phyloP scores from a whole-genome alignment of 2,888 invertebrate genomes.

The Chymomyza fuscimana region DNA sequence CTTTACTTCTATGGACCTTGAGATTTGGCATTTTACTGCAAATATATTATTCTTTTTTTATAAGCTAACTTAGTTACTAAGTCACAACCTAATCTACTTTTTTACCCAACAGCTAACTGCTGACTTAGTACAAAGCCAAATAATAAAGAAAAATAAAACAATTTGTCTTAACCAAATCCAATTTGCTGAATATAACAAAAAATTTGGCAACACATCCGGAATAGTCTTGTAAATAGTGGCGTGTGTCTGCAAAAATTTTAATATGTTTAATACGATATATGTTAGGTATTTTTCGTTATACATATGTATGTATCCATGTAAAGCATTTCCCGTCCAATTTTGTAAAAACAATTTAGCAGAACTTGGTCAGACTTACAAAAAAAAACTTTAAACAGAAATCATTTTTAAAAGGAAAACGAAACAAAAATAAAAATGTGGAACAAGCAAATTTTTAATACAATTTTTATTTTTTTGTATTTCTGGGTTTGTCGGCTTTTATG shows the following conservation, averaged over 20 bases:
- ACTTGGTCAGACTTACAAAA: background rate
- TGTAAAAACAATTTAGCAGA: background rate
- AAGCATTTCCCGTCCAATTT: background rate
- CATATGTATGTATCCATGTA: background rate
- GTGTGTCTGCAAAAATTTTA: background rate
- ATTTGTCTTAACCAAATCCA: background rate
- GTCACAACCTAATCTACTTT: background rate
- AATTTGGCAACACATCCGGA: background rate
- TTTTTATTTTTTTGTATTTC: background rate
- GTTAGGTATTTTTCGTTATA: background rate
- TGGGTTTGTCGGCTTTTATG: slow-evolving; percentile 3
- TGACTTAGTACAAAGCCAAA: background rate
- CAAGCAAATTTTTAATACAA: background rate
- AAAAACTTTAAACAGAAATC: background rate
- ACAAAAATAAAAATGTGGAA: background rate
- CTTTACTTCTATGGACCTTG: too few species aligned
- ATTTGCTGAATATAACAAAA: background rate
- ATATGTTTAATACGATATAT: background rate
- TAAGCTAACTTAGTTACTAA: background rate
- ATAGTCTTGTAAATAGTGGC: background rate
- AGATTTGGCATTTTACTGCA: too few species aligned
- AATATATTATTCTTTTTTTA: too few species aligned
- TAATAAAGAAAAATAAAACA: background rate
- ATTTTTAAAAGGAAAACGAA: background rate
- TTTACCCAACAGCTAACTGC: background rate